Conservation (phyloP, 2,113 vertebrate genomes). For the Mormoops blainvillei region DNA sequence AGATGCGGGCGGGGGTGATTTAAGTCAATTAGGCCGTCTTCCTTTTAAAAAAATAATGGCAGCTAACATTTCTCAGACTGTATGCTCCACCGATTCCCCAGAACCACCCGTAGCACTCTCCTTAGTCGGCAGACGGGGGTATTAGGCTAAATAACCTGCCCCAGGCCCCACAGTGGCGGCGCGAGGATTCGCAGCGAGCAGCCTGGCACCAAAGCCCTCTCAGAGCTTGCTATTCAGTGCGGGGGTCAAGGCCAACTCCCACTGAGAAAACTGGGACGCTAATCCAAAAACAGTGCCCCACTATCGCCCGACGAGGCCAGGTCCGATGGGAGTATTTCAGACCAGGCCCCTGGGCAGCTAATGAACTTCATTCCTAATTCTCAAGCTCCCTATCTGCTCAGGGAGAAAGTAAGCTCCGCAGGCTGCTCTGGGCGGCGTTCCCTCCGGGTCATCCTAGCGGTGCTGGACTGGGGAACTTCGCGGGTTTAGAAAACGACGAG, state of each 20-base stretch:
- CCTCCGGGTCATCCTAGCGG: neutral
- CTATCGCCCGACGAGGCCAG: neutral
- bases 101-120: rapidly evolving
- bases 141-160: neutral
- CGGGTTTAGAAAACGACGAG: rapidly evolving
- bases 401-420: rapidly evolving
- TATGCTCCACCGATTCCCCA: neutral
- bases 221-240: neutral
- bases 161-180: neutral
- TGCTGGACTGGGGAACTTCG: rapidly evolving
- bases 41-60: neutral
- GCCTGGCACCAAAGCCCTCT: neutral
- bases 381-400: neutral
- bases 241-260: neutral
- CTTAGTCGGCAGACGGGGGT: neutral
- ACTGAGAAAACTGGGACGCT: neutral
- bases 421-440: neutral
- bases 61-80: no score
- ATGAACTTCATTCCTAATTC: neutral
- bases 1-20: neutral
- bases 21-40: neutral
- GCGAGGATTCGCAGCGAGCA: neutral
- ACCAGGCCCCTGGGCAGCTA: neutral
- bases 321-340: rapidly evolving
- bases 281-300: neutral